Evolutionary conservation across 2,797 vertebrate species (phyloP).

Genomic region (Cossypha heuglini): DNA sequence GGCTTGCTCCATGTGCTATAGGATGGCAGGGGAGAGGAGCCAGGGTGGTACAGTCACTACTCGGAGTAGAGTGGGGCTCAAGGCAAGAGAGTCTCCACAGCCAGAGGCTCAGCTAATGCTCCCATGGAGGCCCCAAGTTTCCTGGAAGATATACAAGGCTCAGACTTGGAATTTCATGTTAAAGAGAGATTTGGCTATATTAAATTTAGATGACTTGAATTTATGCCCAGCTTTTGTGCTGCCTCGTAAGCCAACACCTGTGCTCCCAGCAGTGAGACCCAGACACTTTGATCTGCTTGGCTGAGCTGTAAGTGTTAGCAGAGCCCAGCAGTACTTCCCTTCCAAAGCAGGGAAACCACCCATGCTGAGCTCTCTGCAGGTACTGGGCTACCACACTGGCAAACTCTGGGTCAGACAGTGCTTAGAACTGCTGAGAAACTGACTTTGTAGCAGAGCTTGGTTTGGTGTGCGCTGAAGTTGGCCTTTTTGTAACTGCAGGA

Average conservation of each 20-base stretch:
- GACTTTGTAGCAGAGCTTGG: background rate
- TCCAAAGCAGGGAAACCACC: background rate
- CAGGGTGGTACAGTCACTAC: background rate
- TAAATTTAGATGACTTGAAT: background rate
- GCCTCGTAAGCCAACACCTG: background rate
- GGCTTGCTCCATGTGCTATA: accelerated
- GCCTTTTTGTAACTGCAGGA: background rate
- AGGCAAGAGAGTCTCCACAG: background rate
- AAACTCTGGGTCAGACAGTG: background rate
- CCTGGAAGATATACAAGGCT: background rate
- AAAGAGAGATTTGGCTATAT: background rate
- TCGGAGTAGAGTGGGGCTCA: background rate
- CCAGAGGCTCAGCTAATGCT: background rate
- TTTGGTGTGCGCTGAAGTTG: background rate
- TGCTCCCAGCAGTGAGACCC: background rate
- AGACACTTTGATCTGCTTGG: accelerated
- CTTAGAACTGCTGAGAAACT: background rate
- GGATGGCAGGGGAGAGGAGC: background rate
- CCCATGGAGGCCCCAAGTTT: background rate
- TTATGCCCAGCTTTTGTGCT: background rate
- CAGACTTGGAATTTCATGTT: background rate
- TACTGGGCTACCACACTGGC: background rate
- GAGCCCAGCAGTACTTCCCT: background rate
- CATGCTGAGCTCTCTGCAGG: background rate
- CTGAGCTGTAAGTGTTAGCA: background rate